These are phyloP conservation scores for Drosophila kikkawai DNA, from an alignment of 1,140 invertebrate genomes.

Conservation along the genomic window DNA sequence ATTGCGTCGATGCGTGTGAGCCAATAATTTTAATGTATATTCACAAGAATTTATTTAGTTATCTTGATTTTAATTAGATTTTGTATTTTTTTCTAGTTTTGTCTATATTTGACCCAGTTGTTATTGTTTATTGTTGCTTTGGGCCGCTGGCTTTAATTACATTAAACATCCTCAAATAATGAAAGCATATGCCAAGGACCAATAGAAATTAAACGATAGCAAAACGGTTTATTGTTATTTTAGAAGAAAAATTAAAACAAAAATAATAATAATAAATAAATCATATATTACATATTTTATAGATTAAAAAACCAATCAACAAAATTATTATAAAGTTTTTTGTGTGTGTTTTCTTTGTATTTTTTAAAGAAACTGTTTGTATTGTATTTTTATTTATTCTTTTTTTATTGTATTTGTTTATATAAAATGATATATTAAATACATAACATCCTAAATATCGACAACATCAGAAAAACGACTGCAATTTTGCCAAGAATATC, in stretches of 20 bases:
- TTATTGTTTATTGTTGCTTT: conserved; percentile 50
- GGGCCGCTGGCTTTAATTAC: conserved; percentile 49
- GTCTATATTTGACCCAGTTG: conserved; percentile 14
- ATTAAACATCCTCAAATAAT: conserved; percentile 35
- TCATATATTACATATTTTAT: too few relatives aligned
- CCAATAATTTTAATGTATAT: conserved; percentile 65
- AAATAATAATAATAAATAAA: too few relatives aligned
- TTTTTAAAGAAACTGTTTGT: too few relatives aligned
- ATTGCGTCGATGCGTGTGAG: conserved; percentile 49
- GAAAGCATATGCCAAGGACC: conserved; percentile 19
- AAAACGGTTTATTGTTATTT: not conserved
- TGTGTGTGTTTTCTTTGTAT: too few relatives aligned
- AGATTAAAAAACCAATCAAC: too few relatives aligned
- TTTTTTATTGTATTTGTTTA: too few relatives aligned
- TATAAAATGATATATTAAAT: too few relatives aligned
- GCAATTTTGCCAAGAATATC: too few relatives aligned
- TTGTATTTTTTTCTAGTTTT: not conserved
- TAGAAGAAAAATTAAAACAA: not conserved
- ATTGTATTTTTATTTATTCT: too few relatives aligned
- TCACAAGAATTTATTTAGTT: conserved; percentile 59
- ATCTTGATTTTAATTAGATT: conserved; percentile 30
- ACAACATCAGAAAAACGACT: too few relatives aligned
- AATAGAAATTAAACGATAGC: not conserved
- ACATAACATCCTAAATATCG: too few relatives aligned
- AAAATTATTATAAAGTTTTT: too few relatives aligned